Conservation (phyloP, 2,113 vertebrate genomes). For the Eclectus roratus region DNA sequence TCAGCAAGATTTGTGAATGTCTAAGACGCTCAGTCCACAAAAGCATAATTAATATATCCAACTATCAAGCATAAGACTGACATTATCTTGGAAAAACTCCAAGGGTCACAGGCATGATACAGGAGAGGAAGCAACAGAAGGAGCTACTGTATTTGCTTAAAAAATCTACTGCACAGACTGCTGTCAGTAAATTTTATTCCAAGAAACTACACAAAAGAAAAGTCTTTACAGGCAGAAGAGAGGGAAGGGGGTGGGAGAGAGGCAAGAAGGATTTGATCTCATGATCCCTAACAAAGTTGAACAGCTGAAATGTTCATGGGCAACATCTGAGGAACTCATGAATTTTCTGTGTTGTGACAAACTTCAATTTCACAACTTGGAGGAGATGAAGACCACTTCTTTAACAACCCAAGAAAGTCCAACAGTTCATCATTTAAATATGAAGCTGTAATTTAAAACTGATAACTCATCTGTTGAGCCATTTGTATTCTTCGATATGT, state of each 20-base stretch:
- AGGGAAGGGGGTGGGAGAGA: neutral
- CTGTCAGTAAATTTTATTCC: slow-evolving; percentile 34
- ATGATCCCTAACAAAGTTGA: neutral
- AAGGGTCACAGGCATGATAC: slow-evolving; percentile 27
- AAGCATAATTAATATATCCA: slow-evolving; percentile 45
- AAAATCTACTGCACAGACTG: slow-evolving; percentile 26
- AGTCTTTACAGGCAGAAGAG: slow-evolving; percentile 19
- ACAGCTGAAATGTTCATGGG: neutral
- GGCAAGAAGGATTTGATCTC: neutral
- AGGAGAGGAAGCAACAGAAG: slow-evolving; percentile 41
- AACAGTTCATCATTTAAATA: neutral
- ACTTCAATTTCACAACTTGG: neutral
- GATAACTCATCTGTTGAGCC: neutral
- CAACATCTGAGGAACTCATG: neutral
- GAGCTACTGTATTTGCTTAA: slow-evolving; percentile 41
- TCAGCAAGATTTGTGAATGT: neutral
- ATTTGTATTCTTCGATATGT: neutral
- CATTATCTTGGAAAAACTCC: slow-evolving; percentile 46
- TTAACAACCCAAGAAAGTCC: neutral
- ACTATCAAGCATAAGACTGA: slow-evolving; percentile 19
- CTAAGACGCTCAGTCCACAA: neutral
- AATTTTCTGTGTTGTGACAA: neutral
- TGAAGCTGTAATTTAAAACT: neutral
- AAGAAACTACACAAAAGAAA: slow-evolving; percentile 57
- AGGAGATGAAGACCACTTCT: neutral